phyloP scores from a whole-genome alignment of 2,888 invertebrate species.

The Ditula angustiorana region DNA sequence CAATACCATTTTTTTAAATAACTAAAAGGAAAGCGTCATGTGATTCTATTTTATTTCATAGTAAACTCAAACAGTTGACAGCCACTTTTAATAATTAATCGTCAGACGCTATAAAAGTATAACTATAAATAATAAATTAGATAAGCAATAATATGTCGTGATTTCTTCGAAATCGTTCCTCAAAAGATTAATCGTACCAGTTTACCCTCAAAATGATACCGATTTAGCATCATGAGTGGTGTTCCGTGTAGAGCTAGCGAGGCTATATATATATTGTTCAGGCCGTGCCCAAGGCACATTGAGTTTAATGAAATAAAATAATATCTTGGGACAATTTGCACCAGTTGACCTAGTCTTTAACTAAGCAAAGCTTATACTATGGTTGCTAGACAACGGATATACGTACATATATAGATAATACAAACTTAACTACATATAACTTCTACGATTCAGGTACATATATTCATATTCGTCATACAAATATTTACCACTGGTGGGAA shows the following conservation, averaged over 20 bases:
- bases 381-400: too few relatives aligned
- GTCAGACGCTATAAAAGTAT: neutral
- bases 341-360: too few relatives aligned
- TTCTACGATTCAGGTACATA: too few relatives aligned
- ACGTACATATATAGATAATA: too few relatives aligned
- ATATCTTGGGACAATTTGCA: too few relatives aligned
- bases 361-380: too few relatives aligned
- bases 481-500: too few relatives aligned
- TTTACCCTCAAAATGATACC: constrained; percentile 17
- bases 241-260: constrained; percentile 47
- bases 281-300: constrained; percentile 1
- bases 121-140: neutral
- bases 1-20: neutral
- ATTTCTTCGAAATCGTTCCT: neutral
- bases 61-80: too few relatives aligned
- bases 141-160: neutral
- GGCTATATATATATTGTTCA: constrained; percentile 36
- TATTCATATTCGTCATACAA: too few relatives aligned
- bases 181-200: neutral
- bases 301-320: neutral
- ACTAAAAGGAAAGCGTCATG: neutral
- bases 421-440: too few relatives aligned
- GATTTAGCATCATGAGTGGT: constrained; percentile 45
- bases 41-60: neutral
- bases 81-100: neutral